Evolutionary conservation across 2,113 vertebrate genomes (phyloP).

Genomic region (Trematocara stigmaticum): DNA sequence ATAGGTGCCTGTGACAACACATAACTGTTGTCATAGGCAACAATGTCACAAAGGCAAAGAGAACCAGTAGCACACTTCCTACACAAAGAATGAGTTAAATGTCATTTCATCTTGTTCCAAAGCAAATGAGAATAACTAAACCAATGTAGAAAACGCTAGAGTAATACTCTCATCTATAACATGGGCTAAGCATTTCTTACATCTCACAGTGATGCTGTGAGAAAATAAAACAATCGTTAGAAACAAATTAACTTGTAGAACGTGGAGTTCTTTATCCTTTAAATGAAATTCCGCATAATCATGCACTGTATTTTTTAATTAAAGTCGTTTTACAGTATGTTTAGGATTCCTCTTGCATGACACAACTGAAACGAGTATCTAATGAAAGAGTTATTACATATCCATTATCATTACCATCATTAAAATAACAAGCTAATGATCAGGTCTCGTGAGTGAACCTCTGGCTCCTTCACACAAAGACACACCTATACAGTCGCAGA

Average conservation of each 20-base stretch:
- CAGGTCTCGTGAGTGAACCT: conserved; percentile 34
- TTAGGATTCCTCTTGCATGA: conserved; percentile 57
- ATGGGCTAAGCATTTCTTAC: neutral
- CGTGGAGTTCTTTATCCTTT: neutral
- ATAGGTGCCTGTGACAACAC: neutral
- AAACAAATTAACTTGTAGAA: neutral
- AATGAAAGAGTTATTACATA: conserved; percentile 63
- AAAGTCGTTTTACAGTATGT: conserved; percentile 14
- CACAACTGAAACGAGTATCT: conserved; percentile 15
- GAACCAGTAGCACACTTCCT: neutral
- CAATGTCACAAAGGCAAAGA: neutral
- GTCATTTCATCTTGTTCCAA: neutral
- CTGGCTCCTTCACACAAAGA: neutral
- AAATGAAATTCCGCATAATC: neutral
- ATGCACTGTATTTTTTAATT: conserved; percentile 31
- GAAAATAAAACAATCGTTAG: neutral
- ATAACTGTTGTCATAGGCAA: neutral
- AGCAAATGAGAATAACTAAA: neutral
- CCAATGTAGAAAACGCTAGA: neutral
- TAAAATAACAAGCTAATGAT: conserved; percentile 57
- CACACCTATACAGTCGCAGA: conserved; percentile 30
- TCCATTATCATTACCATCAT: conserved; percentile 61
- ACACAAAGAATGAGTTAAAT: neutral
- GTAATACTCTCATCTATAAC: neutral
- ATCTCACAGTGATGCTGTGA: neutral